Evolutionary conservation across 2,113 vertebrate species (phyloP).

Genomic region (Corythornis cristatus): DNA sequence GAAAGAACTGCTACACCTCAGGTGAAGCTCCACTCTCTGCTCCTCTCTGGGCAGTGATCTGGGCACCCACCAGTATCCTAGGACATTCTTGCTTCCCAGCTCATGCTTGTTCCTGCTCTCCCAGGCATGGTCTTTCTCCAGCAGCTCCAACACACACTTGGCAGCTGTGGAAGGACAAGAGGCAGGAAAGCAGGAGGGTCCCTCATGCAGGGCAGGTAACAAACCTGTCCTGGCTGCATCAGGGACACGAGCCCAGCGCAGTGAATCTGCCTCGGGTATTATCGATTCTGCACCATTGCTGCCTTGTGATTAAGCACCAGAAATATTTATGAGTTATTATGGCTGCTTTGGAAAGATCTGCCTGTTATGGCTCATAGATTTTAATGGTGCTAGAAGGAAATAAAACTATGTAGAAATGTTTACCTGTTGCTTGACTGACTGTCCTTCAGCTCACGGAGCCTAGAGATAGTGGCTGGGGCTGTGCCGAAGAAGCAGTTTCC

Average conservation of each 20-base stretch:
- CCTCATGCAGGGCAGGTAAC: neutral
- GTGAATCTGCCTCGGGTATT: neutral
- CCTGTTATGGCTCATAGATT: neutral
- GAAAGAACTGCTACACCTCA: neutral
- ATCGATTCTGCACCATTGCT: neutral
- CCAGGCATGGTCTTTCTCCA: neutral
- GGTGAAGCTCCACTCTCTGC: neutral
- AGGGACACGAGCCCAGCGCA: neutral
- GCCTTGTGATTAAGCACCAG: conserved; percentile 30
- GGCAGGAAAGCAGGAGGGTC: neutral
- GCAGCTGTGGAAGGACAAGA: neutral
- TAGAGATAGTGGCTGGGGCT: neutral
- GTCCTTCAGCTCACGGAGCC: neutral
- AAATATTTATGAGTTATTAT: conserved; percentile 32
- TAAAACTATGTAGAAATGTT: neutral
- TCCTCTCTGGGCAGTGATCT: neutral
- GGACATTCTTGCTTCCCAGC: neutral
- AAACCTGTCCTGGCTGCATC: neutral
- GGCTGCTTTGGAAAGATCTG: conserved; percentile 7
- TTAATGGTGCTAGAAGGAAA: neutral
- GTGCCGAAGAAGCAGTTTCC: neutral
- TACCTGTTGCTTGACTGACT: neutral
- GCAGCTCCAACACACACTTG: neutral
- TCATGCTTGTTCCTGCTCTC: neutral
- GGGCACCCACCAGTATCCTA: neutral